Base-by-base conservation (phyloP, 2,113 vertebrate species). In the Leptodactylus fuscus region DNA sequence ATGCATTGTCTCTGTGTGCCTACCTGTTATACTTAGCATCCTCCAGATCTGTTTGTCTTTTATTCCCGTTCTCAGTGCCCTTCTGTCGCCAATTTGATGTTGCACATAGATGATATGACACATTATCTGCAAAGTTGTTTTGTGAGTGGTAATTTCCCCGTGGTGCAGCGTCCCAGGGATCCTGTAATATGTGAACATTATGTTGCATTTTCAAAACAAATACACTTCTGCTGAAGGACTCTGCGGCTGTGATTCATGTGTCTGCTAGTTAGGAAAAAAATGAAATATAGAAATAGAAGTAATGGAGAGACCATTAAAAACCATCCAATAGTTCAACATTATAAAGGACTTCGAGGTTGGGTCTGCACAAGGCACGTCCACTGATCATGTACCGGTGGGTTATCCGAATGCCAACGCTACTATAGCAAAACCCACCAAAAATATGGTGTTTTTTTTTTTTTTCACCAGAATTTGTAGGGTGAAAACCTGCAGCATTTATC, bases 111-210 rank as follows among this genome's bases (percentile, higher is more conserved):
- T 41, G 60, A 78, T 79, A 79, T 85, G 83, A 85, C 74, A 79
- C 75, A 85, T 79, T 67, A 85, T 69, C 44, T 79, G 74, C 27
- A 78, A 84, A 70, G 62, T 75, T 74, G 81, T 55, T 83, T 74
- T 75, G 69, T 75, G 69, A 83, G 70, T 44, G 51, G 81, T 83
- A 75, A 83, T 83, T 74, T 83, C 81, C 81, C 81, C 27, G n/a
- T 75, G 81, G 81, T 74, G 81, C 67, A 5, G 60, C 44, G 55
- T 79, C 46, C 60, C 29, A 55, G 60, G 83, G 75, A 67, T 83
- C 81, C 22, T 74, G 41, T 85, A 69, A 79, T 76, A 85, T 69
- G 46, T 79, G 83, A 77, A 85, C 83, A 53, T 85, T 70, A 78
- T 79, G 60, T 79, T 85, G 41, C 48, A 79, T 41, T 79, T 85